These are phyloP conservation scores for Drosophila paranaensis DNA, from an alignment of 2,888 invertebrate species.

Conservation along the genomic window DNA sequence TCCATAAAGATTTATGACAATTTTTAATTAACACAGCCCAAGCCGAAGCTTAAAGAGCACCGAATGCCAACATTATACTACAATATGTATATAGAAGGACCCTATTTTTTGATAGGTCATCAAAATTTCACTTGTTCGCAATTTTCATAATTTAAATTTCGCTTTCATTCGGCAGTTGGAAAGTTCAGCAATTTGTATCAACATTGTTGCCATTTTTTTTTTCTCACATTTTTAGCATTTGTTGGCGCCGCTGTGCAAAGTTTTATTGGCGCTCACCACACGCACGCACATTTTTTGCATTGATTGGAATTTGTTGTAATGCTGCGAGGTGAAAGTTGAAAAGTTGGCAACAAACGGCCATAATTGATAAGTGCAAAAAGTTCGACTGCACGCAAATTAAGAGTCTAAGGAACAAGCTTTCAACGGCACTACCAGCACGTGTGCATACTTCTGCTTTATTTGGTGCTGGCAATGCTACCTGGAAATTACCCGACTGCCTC, in stretches of 20 bases:
- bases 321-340: slow-evolving; percentile 37
- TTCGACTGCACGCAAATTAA: slow-evolving; percentile 26
- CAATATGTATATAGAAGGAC: slow-evolving; percentile 1
- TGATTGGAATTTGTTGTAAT: slow-evolving; percentile 47
- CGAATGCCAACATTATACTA: slow-evolving; percentile 21
- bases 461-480: slow-evolving; percentile 8
- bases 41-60: slow-evolving; percentile 12
- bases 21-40: slow-evolving; percentile 70
- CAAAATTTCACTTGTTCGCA: slow-evolving; percentile 30
- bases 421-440: slow-evolving; percentile 4
- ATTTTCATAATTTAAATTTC: slow-evolving; percentile 29
- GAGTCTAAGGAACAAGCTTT: not conserved
- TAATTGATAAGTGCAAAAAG: slow-evolving; percentile 54
- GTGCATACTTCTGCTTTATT: not conserved
- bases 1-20: slow-evolving; percentile 71
- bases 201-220: slow-evolving; percentile 23
- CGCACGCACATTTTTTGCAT: slow-evolving; percentile 13
- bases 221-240: slow-evolving; percentile 14
- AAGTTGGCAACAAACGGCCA: slow-evolving; percentile 44
- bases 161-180: slow-evolving; percentile 10
- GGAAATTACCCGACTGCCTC: not conserved
- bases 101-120: slow-evolving; percentile 38
- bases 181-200: slow-evolving; percentile 33
- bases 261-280: slow-evolving; percentile 43
- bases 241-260: slow-evolving; percentile 24